Conservation (phyloP, 1,140 invertebrate genomes). For the Cherax destructor region DNA sequence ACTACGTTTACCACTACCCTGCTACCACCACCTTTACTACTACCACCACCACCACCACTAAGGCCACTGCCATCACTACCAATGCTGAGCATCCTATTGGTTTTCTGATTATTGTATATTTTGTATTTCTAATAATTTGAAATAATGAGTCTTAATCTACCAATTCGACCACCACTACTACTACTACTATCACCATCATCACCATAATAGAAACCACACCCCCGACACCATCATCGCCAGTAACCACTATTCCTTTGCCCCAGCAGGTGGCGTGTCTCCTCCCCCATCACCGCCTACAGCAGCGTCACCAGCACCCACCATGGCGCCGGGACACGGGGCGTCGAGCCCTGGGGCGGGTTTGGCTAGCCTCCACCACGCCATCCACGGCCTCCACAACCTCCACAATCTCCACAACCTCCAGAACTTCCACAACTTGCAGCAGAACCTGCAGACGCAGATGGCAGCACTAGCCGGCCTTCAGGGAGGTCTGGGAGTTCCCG, state of each 20-base stretch:
- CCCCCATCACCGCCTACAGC: constrained; percentile 52
- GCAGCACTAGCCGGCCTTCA: constrained; percentile 59
- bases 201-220: not conserved
- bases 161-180: not conserved
- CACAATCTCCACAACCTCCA: constrained; percentile 71
- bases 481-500: constrained; percentile 53
- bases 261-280: constrained; percentile 60
- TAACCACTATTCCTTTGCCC: not conserved
- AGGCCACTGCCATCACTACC: too few relatives aligned
- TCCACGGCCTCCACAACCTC: constrained; percentile 69
- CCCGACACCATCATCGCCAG: not conserved
- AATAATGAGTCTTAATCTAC: too few relatives aligned
- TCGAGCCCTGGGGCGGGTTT: constrained; percentile 51
- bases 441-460: constrained; percentile 68
- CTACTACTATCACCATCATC: not conserved
- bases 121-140: too few relatives aligned
- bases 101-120: too few relatives aligned
- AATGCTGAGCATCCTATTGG: too few relatives aligned
- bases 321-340: constrained; percentile 56
- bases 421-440: constrained; percentile 69
- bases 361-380: constrained; percentile 68
- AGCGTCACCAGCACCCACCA: constrained; percentile 57
- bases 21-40: too few relatives aligned
- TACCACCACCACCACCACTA: too few relatives aligned
- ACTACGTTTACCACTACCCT: too few relatives aligned